phyloP scores from a whole-genome alignment of 2,113 vertebrate species.

The Callipepla squamata region DNA sequence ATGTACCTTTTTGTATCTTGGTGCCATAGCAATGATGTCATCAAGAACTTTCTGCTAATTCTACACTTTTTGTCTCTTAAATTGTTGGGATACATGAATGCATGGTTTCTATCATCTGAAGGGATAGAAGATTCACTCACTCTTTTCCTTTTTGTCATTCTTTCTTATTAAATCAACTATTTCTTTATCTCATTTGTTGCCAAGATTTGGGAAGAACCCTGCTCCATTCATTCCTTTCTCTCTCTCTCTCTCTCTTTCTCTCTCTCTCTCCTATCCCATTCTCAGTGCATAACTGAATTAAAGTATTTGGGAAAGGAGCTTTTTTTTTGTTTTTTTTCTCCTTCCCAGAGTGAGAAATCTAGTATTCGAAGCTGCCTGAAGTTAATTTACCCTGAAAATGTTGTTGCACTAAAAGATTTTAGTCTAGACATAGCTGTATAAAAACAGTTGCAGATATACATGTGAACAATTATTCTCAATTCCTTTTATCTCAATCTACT shows the following conservation, averaged over 20 bases:
- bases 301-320: background rate
- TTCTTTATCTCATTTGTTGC: background rate
- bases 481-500: background rate
- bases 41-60: background rate
- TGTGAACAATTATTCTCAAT: background rate
- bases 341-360: background rate
- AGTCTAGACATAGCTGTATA: fast-evolving
- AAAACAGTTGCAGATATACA: background rate
- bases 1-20: background rate
- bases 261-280: fast-evolving
- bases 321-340: background rate
- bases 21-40: fast-evolving
- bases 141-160: background rate
- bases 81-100: background rate
- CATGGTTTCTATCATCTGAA: background rate
- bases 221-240: background rate
- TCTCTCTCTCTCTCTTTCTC: background rate
- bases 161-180: background rate
- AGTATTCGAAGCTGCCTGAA: background rate
- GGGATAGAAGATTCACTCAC: background rate
- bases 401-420: background rate
- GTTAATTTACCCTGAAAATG: background rate
- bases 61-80: background rate
- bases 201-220: background rate
- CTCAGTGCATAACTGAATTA: background rate